Evolutionary conservation across 2,113 vertebrate species (phyloP).

Genomic region (Osmerus eperlanus): DNA sequence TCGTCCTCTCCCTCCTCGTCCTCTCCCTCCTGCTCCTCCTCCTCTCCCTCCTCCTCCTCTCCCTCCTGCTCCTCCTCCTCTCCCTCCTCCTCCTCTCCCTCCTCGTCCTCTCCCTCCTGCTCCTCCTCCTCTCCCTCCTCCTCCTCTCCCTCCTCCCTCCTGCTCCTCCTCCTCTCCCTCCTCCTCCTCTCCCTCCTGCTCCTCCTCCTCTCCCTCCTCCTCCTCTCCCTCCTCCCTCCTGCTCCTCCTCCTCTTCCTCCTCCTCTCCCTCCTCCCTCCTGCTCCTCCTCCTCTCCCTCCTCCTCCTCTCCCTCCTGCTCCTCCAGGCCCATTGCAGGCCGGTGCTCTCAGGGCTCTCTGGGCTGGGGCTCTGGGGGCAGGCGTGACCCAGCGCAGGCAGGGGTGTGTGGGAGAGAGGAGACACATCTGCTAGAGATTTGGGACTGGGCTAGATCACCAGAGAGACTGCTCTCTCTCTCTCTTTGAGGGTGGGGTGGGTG

Average conservation of each 20-base stretch:
- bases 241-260: neutral
- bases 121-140: neutral
- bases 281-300: neutral
- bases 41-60: no score
- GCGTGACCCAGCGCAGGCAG: neutral
- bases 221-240: neutral
- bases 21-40: slow-evolving; percentile 6
- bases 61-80: neutral
- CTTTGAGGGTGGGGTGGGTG: no score
- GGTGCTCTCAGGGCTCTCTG: neutral
- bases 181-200: slow-evolving; percentile 2
- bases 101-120: neutral
- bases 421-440: slow-evolving; percentile 45
- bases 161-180: neutral
- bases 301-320: neutral
- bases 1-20: neutral
- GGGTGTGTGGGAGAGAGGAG: slow-evolving; percentile 5
- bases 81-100: no score
- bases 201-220: neutral
- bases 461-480: neutral
- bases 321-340: neutral
- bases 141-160: neutral
- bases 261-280: neutral
- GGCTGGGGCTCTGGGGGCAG: neutral
- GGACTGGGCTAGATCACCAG: slow-evolving; percentile 23